Base-by-base conservation (phyloP, 2,113 vertebrate species). In the Bothrops jararaca region DNA sequence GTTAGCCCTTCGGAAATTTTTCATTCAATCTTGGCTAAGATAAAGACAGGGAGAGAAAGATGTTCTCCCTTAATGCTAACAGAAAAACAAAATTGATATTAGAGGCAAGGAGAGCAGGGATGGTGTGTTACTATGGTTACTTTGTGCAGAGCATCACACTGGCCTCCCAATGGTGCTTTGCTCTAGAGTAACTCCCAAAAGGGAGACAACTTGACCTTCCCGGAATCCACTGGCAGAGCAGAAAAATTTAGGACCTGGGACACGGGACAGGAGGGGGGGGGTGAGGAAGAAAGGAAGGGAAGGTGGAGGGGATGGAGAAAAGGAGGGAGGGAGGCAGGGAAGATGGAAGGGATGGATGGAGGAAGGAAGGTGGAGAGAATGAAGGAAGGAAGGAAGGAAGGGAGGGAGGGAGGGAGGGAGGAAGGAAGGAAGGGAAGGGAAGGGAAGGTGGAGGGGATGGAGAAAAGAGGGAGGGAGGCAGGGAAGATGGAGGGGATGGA, bases 51-150 rank as follows among this genome's bases (percentile, higher is more conserved):
- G 89, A 93, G 85, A 0, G 2, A 0, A 85, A 80, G 93, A 95
- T 89, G 91, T 94, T 96, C 96, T 95, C 95, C 96, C 94, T 96
- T 95, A 96, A 96, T 93, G 92, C 93, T 52, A 85, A 89, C 93
- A 91, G 96, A 93, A 96, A 94, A 95, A 95, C 92, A 94, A 95
- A 96, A 95, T 93, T 96, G 90, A 90, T 52, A 92, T 95, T 92
- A 94, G 93, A 96, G 95, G 96, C 45, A 94, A 96, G 95, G 92
- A 95, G 95, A 96, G 97, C 97, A 95, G 95, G 96, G 96, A 97
- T 96, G 97, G 96, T 0, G 95, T 58, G 85, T 98, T 97, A 95
- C 95, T 95, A 97, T 97, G 97, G 95, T 96, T 97, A 97, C 96
- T 95, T 96, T 95, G 87, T 95, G 94, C 96, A 94, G 92, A 94